Base-by-base conservation (phyloP, 2,797 vertebrate genomes). In the Sternotherus odoratus region DNA sequence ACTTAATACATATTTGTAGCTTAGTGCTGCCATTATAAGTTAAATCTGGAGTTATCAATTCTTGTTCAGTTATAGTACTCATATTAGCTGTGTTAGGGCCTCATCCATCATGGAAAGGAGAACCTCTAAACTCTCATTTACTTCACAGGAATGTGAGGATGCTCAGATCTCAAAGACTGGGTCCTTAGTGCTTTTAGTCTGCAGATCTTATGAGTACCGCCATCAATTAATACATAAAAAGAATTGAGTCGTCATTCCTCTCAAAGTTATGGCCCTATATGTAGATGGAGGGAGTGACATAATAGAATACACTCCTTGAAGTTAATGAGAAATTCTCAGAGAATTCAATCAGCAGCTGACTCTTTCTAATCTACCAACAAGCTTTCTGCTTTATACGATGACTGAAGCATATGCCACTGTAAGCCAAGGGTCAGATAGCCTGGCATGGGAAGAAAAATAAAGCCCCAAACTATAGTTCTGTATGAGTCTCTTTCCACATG, bases 401-500 rank as follows among this genome's bases (percentile, higher is more conserved):
- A 19, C 66, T 39, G 36, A 69, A 69, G 66, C 21, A 39, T 69
- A 19, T 69, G n/a, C 66, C 36, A 69, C 15, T 78, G 0, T 49
- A 74, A 92, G 7, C 5, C n/a, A 39, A 2, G 51, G 8, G 60
- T 19, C 1, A 30, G 1, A 50, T 16, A 3, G 9, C 24, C 1
- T 5, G 50, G 15, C 43, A 80, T 79, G 1, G 46, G 21, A 80
- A 83, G 4, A 2, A 80, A 74, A 85, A 43, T 39, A 39, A 23
- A 39, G 19, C 66, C 66, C 66, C n/a, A 23, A 17, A 69, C 21
- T 69, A 12, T 69, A 69, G 21, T 39, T 69, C 36, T 36, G 63
- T 36, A 36, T 69, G n/a, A 54, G 5, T 33, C 0, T 33, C 3
- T 60, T 63, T 63, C 1, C 5, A 3, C 0, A 1, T 12, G 6